Evolutionary conservation across 2,888 invertebrate genomes (phyloP), one percentile per base, ranked within the genome.

Genomic region (Agonopterix alstromeriana): DNA sequence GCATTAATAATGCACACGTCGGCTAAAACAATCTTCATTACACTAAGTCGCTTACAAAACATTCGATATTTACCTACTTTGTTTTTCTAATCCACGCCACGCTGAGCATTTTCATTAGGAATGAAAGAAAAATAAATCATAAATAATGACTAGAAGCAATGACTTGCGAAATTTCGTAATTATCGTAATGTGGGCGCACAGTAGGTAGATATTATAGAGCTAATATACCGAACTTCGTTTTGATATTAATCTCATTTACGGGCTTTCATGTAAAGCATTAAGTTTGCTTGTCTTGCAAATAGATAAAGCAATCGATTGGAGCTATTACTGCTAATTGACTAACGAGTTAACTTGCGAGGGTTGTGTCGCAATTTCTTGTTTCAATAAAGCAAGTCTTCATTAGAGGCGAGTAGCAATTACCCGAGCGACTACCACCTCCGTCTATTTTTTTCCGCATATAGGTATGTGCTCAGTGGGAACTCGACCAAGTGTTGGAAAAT

Each of bases 21-120:
- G 71, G 72, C 70, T 77, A 77, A 83, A 84, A 88, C 86, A 85
- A 88, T 87, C 82, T 86, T 82, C 87, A 88, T 88, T 87, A 88
- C 70, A 70, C 73, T 80, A 81, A 85, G 77, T 27, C 27, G 27
- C 27, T 27, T 27, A 27, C 27, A 27, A 82, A 74, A 75, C 77
- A 77, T 84, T 78, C 79, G 71, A 68, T 75, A 77, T 76, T 75
- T 70, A 76, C 65, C 8, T 41, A 10, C 12, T 42, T n/a, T 12
- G 45, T 35, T 42, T 27, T 35, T 47, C 45, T 46, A 46, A 53
- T 40, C 47, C 45, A 45, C n/a, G 48, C 50, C 46, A 47, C 51
- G 7, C 27, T 27, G 27, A 27, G 5, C 27, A 49, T 51, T 54
- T 45, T 51, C 53, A 50, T 58, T 53, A 51, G 49, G 38, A 46